These are phyloP conservation scores for Arge pagana DNA, from an alignment of 2,888 invertebrate species.

Conservation along the genomic window DNA sequence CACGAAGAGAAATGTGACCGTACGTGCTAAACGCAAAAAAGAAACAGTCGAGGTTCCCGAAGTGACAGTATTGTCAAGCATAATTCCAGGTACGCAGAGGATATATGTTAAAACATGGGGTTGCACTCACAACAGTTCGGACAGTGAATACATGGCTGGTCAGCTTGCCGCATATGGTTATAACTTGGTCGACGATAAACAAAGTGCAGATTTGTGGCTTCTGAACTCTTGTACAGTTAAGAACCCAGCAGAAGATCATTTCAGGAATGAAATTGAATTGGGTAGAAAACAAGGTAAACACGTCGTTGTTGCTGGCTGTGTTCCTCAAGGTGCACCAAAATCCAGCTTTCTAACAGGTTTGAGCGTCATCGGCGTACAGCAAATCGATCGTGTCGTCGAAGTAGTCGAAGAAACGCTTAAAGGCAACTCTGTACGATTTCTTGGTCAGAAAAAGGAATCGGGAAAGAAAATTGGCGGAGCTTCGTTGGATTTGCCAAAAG, in stretches of 20 bases:
- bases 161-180: slow-evolving; percentile 89
- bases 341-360: slow-evolving; percentile 73
- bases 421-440: slow-evolving; percentile 75
- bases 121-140: slow-evolving; percentile 96
- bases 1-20: slow-evolving; percentile 70
- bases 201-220: slow-evolving; percentile 88
- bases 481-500: slow-evolving; percentile 86
- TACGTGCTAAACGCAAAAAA: slow-evolving; percentile 62
- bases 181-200: slow-evolving; percentile 78
- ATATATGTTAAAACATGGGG: slow-evolving; percentile 89
- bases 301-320: slow-evolving; percentile 96
- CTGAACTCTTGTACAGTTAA: slow-evolving; percentile 98
- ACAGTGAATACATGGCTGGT: slow-evolving; percentile 99
- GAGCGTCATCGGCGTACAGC: slow-evolving; percentile 97
- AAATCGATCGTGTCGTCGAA: slow-evolving; percentile 96
- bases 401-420: slow-evolving; percentile 97
- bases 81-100: slow-evolving; percentile 69
- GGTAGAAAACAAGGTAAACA: slow-evolving; percentile 77
- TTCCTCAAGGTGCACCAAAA: slow-evolving; percentile 90
- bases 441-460: slow-evolving; percentile 80
- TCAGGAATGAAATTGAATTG: slow-evolving; percentile 84
- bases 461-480: slow-evolving; percentile 88
- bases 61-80: slow-evolving; percentile 45
- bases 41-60: slow-evolving; percentile 31
- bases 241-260: slow-evolving; percentile 94